Percentiles rank a stretch among this genome's conserved stretches.
Evolutionary conservation across 2,113 vertebrate species (phyloP).

Genomic region (Hiodon tergisus): DNA sequence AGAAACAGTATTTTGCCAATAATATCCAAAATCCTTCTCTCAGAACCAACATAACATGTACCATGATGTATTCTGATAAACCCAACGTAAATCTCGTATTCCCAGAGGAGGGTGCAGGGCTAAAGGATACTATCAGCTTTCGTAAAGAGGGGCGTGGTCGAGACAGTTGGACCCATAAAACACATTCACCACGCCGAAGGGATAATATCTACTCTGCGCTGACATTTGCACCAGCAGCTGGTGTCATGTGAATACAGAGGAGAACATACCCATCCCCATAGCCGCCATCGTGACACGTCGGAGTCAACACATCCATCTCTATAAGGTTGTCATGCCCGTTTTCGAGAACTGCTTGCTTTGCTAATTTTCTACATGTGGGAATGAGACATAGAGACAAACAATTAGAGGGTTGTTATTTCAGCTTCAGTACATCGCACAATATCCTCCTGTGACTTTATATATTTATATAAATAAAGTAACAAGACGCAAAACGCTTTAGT

Average conservation of each 20-base stretch:
- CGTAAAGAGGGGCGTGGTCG: background rate
- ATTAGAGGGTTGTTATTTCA: constrained; percentile 32
- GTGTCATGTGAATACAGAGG: constrained; percentile 57
- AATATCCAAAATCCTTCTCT: background rate
- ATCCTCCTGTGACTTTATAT: background rate
- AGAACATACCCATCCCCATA: constrained; percentile 68
- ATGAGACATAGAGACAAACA: constrained; percentile 40
- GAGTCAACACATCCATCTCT: constrained; percentile 74
- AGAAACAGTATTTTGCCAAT: background rate
- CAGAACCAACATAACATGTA: background rate
- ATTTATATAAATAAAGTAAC: background rate
- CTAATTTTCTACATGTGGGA: constrained; percentile 73
- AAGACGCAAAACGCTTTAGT: background rate
- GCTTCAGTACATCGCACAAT: constrained; percentile 1
- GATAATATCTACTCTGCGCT: constrained; percentile 14
- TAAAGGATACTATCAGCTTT: background rate
- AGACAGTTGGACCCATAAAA: background rate
- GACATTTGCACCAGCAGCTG: constrained; percentile 38
- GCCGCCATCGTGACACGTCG: constrained; percentile 64
- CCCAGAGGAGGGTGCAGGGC: background rate
- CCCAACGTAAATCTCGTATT: background rate
- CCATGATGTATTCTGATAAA: background rate
- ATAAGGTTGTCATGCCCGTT: constrained; percentile 72
- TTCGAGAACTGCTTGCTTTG: constrained; percentile 71
- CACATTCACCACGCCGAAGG: background rate